Conservation (phyloP, 2,113 vertebrate genomes). For the Morone chrysops region DNA sequence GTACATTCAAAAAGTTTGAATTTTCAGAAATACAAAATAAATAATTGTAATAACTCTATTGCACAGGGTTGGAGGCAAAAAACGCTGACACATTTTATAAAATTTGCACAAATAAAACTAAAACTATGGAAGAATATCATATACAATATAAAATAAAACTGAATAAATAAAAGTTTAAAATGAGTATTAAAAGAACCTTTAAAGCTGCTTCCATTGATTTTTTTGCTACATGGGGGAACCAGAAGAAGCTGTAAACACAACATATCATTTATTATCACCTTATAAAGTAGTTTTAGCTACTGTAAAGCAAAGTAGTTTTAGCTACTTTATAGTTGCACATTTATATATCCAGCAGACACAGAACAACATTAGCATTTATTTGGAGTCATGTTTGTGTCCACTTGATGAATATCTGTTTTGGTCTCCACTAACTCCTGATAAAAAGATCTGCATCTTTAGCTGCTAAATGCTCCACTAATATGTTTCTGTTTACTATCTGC, state of each 20-base stretch:
- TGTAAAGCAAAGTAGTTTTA: neutral
- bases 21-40: too few species aligned
- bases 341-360: neutral
- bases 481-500: neutral
- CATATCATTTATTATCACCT: neutral
- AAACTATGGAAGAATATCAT: neutral
- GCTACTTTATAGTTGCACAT: too few species aligned
- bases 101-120: too few species aligned
- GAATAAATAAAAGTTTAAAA: neutral
- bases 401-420: neutral
- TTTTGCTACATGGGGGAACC: neutral
- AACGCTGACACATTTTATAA: too few species aligned
- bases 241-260: neutral
- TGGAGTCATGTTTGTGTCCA: neutral
- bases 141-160: too few species aligned
- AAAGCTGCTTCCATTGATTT: neutral
- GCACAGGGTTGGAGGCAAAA: too few species aligned
- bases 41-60: too few species aligned
- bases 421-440: neutral
- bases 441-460: neutral
- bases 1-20: neutral
- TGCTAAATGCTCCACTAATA: neutral
- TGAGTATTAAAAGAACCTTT: neutral
- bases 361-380: too few species aligned
- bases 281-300: neutral